These are phyloP conservation scores for Hyposoter dolosus DNA, from an alignment of 2,888 invertebrate genomes.

Conservation along the genomic window DNA sequence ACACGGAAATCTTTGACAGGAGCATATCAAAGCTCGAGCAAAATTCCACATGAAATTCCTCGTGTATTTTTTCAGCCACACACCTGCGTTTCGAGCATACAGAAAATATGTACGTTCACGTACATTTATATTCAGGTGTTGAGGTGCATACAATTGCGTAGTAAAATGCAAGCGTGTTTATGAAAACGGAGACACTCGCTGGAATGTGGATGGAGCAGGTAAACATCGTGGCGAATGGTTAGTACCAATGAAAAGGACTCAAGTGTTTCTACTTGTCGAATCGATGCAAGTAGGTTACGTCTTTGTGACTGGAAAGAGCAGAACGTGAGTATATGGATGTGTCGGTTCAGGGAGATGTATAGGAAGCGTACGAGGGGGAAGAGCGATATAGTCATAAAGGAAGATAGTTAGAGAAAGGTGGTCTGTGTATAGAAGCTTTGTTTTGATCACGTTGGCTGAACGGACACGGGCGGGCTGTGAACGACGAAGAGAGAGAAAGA, in stretches of 20 bases:
- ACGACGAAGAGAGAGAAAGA: conserved; percentile 29
- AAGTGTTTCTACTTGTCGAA: not conserved
- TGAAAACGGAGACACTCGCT: not conserved
- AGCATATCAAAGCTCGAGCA: not conserved
- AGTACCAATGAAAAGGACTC: not conserved
- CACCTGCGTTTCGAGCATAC: not conserved
- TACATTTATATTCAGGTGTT: not conserved
- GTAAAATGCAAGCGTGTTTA: not conserved
- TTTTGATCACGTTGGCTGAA: conserved; percentile 69
- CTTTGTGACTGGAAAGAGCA: not conserved
- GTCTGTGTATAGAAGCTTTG: conserved; percentile 68
- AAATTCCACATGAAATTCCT: not conserved
- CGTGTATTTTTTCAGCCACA: conserved; percentile 1
- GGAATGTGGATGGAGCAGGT: not conserved
- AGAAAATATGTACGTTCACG: not conserved
- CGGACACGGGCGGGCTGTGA: conserved; percentile 40
- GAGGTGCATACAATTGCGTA: conserved; percentile 2
- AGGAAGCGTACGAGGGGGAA: not conserved
- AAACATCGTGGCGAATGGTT: not conserved
- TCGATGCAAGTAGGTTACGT: not conserved
- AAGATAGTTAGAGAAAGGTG: conserved; percentile 3
- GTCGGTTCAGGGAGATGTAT: not conserved
- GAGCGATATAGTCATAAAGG: not conserved
- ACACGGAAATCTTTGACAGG: not conserved
- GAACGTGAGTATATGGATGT: not conserved